Base-by-base conservation (phyloP, 2,797 vertebrate species). In the Kryptopterus vitreolus region DNA sequence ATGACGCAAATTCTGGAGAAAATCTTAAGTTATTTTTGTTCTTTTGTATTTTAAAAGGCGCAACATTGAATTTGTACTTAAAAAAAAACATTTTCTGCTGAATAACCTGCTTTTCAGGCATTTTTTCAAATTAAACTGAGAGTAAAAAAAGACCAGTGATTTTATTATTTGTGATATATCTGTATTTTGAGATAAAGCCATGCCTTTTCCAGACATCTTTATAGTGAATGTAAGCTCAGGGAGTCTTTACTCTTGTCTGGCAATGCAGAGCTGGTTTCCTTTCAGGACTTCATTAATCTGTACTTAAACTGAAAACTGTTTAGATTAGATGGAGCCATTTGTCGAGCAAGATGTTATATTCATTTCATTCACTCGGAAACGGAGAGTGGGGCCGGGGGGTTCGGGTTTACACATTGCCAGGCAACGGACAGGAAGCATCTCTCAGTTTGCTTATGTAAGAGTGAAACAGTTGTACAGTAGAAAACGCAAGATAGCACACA, bases 371-470 rank as follows among this genome's bases (percentile, higher is more conserved):
- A 11, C 55, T 73, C 61, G 48, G 74, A 77, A 78, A 29, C 20
- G 15, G 68, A 71, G 38, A 59, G 63, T 31, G 38, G n/a, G 50
- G 61, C 50, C 75, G 5, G n/a, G 38, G 57, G 77, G 77, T 74
- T 46, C 48, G 24, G 69, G 70, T 82, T 79, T 75, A 72, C 31
- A 9, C 38, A 52, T 84, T 76, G 79, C 85, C 78, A 84, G 63
- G 85, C 70, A 81, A 86, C 78, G 29, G 52, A 43, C 55, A 74
- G 74, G 78, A 77, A 84, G 76, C 66, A 72, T 78, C 81, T 80
- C 71, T 66, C 75, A 77, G 77, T 74, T 58, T 78, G 79, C 52
- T 84, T 82, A 81, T 79, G 75, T 86, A 80, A 82, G 78, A 57
- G 58, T 58, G 43, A 65, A 62, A 66, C 20, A 55, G 61, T 76